A percentile compares a stretch with the other conserved stretches of the same genome.
These are phyloP conservation scores for Astatotilapia flaviijosephi DNA, from an alignment of 2,113 vertebrate genomes.

Conservation along the genomic window DNA sequence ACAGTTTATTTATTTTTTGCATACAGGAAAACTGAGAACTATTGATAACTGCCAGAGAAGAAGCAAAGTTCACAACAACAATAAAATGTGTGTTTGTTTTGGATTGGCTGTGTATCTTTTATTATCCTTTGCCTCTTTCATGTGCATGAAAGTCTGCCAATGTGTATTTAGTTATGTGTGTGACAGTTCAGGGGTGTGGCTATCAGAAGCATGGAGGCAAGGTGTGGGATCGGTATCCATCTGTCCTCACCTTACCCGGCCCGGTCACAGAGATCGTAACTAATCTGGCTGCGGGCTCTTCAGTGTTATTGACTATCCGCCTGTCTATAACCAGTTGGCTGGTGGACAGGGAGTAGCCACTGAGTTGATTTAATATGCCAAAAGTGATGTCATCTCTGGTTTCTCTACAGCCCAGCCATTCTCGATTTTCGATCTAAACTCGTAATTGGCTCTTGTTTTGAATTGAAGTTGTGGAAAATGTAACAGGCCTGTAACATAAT, in stretches of 20 bases:
- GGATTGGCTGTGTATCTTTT: not conserved
- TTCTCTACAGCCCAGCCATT: not conserved
- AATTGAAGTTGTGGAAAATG: not conserved
- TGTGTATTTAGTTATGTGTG: not conserved
- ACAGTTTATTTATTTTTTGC: not conserved
- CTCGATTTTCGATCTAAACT: not conserved
- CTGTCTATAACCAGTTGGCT: slow-evolving; percentile 5
- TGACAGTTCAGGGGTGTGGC: not conserved
- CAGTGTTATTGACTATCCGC: slow-evolving; percentile 23
- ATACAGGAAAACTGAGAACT: not conserved
- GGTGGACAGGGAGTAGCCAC: not conserved
- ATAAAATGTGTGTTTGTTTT: not conserved
- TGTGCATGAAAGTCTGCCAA: not conserved
- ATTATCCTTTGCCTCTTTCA: not conserved
- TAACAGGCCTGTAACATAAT: not conserved
- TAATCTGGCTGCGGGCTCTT: slow-evolving; percentile 30
- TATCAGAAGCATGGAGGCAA: not conserved
- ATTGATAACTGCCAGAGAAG: not conserved
- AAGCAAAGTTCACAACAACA: not conserved
- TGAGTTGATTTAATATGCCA: not conserved
- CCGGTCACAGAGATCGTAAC: slow-evolving; percentile 19
- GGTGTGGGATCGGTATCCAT: slow-evolving; percentile 15
- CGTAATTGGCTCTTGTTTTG: not conserved
- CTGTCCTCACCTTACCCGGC: slow-evolving; percentile 35
- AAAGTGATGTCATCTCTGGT: not conserved